These are phyloP conservation scores for Gymnothorax reevesii DNA, from an alignment of 2,797 vertebrate genomes.

Conservation along the genomic window DNA sequence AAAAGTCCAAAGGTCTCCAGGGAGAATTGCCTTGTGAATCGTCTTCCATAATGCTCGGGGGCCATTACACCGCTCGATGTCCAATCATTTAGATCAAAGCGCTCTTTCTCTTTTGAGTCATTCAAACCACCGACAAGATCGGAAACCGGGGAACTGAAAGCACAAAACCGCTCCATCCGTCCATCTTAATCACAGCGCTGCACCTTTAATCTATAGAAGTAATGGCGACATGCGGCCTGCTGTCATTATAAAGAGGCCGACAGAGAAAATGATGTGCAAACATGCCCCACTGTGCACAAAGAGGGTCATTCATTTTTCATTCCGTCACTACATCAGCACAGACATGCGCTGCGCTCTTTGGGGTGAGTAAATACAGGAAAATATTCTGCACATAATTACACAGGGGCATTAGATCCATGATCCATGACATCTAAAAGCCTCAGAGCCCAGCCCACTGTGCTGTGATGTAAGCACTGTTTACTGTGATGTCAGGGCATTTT, in stretches of 20 bases:
- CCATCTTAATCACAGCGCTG: not conserved
- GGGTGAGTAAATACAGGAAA: not conserved
- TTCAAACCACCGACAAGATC: not conserved
- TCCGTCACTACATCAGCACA: not conserved
- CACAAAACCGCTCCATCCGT: not conserved
- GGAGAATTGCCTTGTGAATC: too few species aligned
- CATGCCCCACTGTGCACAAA: not conserved
- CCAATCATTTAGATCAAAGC: not conserved
- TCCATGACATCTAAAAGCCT: not conserved
- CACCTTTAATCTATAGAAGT: not conserved
- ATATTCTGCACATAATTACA: not conserved
- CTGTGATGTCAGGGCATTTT: too few species aligned
- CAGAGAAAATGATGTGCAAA: not conserved
- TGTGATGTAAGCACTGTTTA: too few species aligned
- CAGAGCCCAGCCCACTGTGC: not conserved
- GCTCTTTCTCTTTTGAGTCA: not conserved
- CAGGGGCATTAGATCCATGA: not conserved
- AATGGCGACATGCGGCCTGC: not conserved
- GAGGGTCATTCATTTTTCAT: not conserved
- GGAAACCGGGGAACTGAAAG: not conserved
- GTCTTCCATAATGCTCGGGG: not conserved
- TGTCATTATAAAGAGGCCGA: not conserved
- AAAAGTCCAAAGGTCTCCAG: too few species aligned
- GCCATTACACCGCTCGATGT: not conserved
- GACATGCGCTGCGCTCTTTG: not conserved